Evolutionary conservation across 2,113 vertebrate species (phyloP), one percentile per base, ranked within the genome.

Genomic region (Apteryx owenii): DNA sequence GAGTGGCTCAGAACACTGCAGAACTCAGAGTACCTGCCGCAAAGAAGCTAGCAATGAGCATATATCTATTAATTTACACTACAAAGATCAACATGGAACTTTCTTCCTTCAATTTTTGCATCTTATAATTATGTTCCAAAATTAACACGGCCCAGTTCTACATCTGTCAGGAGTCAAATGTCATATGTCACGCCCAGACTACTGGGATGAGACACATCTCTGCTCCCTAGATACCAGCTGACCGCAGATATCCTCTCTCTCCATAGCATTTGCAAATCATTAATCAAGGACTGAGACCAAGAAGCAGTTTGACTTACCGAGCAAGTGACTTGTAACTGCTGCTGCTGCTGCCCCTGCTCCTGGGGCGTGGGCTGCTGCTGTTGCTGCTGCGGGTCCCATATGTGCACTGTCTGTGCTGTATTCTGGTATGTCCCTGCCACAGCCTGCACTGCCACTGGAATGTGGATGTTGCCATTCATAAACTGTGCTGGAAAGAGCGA

Each of bases 391-490:
- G 99, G 99, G 97, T 99, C 99, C 99, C 99, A 99, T 98, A 99
- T 99, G 97, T 99, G 99, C 65, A 99, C 99, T 4, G 99, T 99
- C 97, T 99, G 99, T 16, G 99, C 99, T 4, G 99, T 98, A 64
- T 99, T 98, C 97, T 99, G 99, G 97, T 99, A 99, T 0, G 99
- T 98, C 96, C 99, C 99, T 82, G 99, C 99, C 44, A 99, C 99
- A 6, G 99, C 99, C 98, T 99, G 99, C 96, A 99, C 99, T 28
- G 99, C 99, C 97, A 99, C 99, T 62, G 99, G 99, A 98, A 99
- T 99, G 98, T 99, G 99, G 98, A 99, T 99, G 98, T 99, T 99
- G 81, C 99, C 99, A 94, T 99, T 99, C 99, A 99, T 99, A 96
- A 99, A 99, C 98, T 99, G 99, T 8, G 99, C 99, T 20, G 99